Conservation (phyloP, 2,113 vertebrate genomes). For the Carassius auratus region DNA sequence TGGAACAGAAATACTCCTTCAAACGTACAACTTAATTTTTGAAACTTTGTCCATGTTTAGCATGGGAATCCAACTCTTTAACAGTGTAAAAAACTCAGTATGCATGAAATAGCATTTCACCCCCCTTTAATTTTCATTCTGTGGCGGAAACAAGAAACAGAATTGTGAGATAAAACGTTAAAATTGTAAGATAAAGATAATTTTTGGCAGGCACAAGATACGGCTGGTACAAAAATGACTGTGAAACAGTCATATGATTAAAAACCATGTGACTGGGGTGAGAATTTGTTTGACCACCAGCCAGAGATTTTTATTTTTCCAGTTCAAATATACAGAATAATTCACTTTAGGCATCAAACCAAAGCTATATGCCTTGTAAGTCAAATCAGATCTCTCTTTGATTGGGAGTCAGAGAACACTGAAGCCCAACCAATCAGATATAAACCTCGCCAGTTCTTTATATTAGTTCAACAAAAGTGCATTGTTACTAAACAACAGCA, state of each 20-base stretch:
- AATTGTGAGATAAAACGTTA: no score
- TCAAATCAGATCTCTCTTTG: conserved; percentile 6
- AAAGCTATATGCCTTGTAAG: background rate
- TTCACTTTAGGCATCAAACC: background rate
- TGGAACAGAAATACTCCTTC: no score
- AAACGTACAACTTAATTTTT: no score
- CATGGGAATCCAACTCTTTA: no score
- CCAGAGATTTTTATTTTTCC: background rate
- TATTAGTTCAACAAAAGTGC: conserved; percentile 1
- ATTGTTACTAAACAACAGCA: background rate
- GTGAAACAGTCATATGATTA: background rate
- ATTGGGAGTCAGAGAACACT: background rate
- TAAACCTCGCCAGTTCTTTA: no score
- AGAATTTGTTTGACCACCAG: background rate
- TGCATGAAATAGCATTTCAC: no score
- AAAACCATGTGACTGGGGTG: background rate
- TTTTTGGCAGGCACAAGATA: background rate
- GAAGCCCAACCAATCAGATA: conserved; percentile 3
- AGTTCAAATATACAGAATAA: background rate
- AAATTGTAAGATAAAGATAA: no score
- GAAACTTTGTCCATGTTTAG: no score
- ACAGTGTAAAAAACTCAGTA: no score
- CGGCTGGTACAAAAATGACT: background rate
- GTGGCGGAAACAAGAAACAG: no score
- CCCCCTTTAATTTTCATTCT: no score